Base-by-base conservation (phyloP, 2,797 vertebrate species). In the Chrysocyon brachyurus region DNA sequence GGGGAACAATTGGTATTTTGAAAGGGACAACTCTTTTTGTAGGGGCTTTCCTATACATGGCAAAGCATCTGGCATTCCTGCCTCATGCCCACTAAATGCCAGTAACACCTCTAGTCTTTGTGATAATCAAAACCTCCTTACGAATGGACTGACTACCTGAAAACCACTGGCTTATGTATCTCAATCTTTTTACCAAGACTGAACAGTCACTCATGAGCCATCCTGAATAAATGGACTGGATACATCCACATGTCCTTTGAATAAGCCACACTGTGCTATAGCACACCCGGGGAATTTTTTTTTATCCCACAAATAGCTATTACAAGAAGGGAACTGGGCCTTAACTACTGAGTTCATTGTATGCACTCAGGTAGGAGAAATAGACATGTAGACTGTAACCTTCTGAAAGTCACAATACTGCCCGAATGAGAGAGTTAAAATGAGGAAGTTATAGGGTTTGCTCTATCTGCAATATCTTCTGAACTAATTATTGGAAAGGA, bases 171-270 rank as follows among this genome's bases (percentile, higher is more conserved):
- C 4, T 90, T 90, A 78, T 5, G 49, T 31, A 1, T 40, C 46
- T 94, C 70, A 86, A 1, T 78, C 56, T 92, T 83, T 52, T 73
- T 78, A 90, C 5, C 31, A 91, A 93, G 22, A 91, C 10, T 90
- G 85, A 82, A 73, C 22, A 64, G 54, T 88, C 72, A 68, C 26
- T 90, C 21, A 31, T 46, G 17, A 90, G 46, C 63, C 54, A 64
- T 85, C 33, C 36, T 79, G 22, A 91, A 57, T 40, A 87, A 88
- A 79, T 61, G 36, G 31, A 84, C 24, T 56, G 21, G 78, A 70
- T 82, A 70, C 15, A 70, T 28, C 19, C 52, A 88, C 31, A 57
- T 5, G 3, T 63, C 66, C 19, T 90, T 78, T 52, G 49, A 92
- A 64, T 66, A 90, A 88, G 17, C 6, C 57, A 72, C 21, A 1